Evolutionary conservation across 2,888 invertebrate species (phyloP).

Genomic region (Gonocerus acuteangulatus): DNA sequence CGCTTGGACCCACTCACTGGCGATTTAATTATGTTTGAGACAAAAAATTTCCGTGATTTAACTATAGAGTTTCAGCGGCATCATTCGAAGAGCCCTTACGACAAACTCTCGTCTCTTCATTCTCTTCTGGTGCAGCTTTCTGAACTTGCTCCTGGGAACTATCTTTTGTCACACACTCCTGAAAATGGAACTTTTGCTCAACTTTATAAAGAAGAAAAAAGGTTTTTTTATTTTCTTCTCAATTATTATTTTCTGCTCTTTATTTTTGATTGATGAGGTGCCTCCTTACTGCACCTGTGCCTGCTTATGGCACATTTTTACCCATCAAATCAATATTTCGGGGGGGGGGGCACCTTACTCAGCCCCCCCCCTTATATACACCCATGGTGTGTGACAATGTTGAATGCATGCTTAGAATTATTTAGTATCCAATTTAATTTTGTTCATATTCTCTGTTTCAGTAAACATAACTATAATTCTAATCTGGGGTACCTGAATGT

Average conservation of each 20-base stretch:
- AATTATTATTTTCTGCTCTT: background rate
- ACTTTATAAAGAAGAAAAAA: conserved; percentile 16
- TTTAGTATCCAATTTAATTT: too few species aligned
- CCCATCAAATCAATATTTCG: too few species aligned
- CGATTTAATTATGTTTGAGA: conserved; percentile 29
- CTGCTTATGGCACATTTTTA: too few species aligned
- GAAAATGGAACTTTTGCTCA: conserved; percentile 32
- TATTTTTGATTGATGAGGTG: background rate
- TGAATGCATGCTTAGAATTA: too few species aligned
- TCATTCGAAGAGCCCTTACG: conserved; percentile 3
- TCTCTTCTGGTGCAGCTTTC: conserved; percentile 29
- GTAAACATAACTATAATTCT: conserved; percentile 16
- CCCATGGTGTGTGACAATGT: too few species aligned
- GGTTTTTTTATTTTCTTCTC: conserved; percentile 4
- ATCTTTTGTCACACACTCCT: conserved; percentile 31
- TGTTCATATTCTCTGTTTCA: conserved; percentile 4
- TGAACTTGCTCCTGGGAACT: conserved; percentile 31
- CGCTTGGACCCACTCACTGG: conserved; percentile 28
- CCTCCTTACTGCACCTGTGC: too few species aligned
- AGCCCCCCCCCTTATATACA: too few species aligned
- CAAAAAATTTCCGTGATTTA: conserved; percentile 13
- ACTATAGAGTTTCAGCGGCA: conserved; percentile 26
- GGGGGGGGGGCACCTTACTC: too few species aligned
- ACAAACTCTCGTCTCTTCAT: conserved; percentile 29
- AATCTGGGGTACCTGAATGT: conserved; percentile 12